Base-by-base conservation (phyloP, 2,888 invertebrate genomes). In the Scrobipalpa costella region DNA sequence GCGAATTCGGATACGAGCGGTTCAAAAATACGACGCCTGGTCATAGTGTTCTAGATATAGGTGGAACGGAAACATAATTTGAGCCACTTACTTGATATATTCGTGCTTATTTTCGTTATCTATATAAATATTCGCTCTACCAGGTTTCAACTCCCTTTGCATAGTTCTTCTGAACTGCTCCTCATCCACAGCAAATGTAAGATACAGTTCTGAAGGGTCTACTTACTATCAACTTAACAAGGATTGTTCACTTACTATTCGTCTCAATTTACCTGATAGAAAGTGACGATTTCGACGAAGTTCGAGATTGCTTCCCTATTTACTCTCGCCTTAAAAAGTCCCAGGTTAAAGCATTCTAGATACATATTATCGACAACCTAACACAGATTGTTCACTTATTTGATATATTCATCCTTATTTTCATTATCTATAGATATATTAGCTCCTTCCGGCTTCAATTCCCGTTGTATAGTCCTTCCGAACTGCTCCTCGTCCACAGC, bases 331-430 rank as follows among this genome's bases (percentile, higher is more conserved):
- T 27, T 27, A 27, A 27, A n/a, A 27, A 27, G 27, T 2, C 27
- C 27, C 27, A 27, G 27, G 5, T 27, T 27, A 27, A 3, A 27
- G 5, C 5, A 5, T 3, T 27, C 5, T 27, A 27, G 27, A 27
- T 27, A 3, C 27, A 27, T 27, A 27, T 27, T 27, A 5, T 27
- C 5, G 5, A n/a, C n/a, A n/a, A n/a, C n/a, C n/a, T n/a, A n/a
- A n/a, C n/a, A n/a, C n/a, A n/a, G n/a, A n/a, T 7, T 11, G 6
- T 2, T 1, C 21, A 85, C 93, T 92, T 79, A 97, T 96, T 97
- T 96, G 76, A 99, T 99, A 81, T 99, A 99, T 86, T 99, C 98
- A 78, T 97, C 96, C 89, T 99, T 99, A 85, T 99, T 99, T 27
- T 96, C 95, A 77, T 98, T 95, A 62, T 97, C 98, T 13, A 99